These are phyloP conservation scores for Poecilia picta DNA, from an alignment of 2,797 vertebrate species.

Conservation along the genomic window DNA sequence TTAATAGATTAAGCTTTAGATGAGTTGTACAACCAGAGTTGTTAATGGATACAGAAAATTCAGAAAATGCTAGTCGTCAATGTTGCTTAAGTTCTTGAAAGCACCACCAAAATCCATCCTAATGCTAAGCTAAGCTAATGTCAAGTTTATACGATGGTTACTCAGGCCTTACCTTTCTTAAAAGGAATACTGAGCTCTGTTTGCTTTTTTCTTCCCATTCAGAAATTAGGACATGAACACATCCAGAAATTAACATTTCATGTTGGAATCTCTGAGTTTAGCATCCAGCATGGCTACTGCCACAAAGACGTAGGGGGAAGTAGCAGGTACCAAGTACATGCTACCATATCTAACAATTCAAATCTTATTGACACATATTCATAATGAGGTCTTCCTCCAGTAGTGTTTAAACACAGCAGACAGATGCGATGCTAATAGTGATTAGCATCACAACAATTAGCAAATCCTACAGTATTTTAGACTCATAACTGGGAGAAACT, in stretches of 20 bases:
- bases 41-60: not conserved
- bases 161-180: too few species aligned
- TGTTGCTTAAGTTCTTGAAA: not conserved
- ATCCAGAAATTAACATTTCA: too few species aligned
- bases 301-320: too few species aligned
- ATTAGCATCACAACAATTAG: not conserved
- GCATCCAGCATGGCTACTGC: too few species aligned
- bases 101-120: not conserved
- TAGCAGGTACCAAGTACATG: too few species aligned
- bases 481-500: not conserved
- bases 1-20: not conserved
- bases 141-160: too few species aligned
- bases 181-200: too few species aligned
- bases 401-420: not conserved
- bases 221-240: too few species aligned
- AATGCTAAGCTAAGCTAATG: not conserved
- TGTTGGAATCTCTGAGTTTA: too few species aligned
- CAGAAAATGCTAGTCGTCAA: not conserved
- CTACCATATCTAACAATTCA: not conserved
- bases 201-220: too few species aligned
- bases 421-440: not conserved
- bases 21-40: not conserved
- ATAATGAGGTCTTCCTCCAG: not conserved
- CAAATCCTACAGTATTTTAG: not conserved
- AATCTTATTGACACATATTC: not conserved